Evolutionary conservation across 2,113 vertebrate species (phyloP).

Genomic region (Polyodon spathula): DNA sequence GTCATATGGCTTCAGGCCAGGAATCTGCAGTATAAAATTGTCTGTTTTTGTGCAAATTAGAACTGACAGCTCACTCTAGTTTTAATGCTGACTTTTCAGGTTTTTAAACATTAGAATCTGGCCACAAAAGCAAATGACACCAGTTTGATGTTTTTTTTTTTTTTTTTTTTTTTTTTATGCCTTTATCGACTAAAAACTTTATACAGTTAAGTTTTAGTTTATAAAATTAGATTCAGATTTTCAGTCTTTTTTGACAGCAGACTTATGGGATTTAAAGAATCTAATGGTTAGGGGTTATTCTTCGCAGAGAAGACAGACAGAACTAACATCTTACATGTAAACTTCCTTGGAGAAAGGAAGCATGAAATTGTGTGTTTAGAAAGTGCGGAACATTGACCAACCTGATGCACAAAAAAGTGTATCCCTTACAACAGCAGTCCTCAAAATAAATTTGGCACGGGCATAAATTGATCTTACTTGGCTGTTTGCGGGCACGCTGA

Average conservation of each 20-base stretch:
- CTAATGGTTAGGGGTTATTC: neutral
- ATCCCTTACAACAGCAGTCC: no score
- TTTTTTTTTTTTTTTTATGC: slow-evolving; percentile 22
- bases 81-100: slow-evolving; percentile 49
- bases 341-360: no score
- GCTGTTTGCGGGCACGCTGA: no score
- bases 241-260: neutral
- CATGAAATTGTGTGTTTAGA: no score
- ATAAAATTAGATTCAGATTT: neutral
- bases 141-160: slow-evolving; percentile 6
- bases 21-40: slow-evolving; percentile 50
- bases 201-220: neutral
- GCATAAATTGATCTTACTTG: no score
- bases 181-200: neutral
- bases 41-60: slow-evolving; percentile 60
- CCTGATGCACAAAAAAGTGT: no score
- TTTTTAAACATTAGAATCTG: slow-evolving; percentile 41
- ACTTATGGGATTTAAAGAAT: neutral
- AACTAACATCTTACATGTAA: no score
- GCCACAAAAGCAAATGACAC: slow-evolving; percentile 37
- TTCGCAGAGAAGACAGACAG: no score
- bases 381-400: no score
- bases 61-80: slow-evolving; percentile 58
- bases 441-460: no score
- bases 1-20: slow-evolving; percentile 65